A percentile compares a stretch with the other conserved stretches of the same genome.
Evolutionary conservation across 2,113 vertebrate genomes (phyloP).

Genomic region (Trichechus manatus): DNA sequence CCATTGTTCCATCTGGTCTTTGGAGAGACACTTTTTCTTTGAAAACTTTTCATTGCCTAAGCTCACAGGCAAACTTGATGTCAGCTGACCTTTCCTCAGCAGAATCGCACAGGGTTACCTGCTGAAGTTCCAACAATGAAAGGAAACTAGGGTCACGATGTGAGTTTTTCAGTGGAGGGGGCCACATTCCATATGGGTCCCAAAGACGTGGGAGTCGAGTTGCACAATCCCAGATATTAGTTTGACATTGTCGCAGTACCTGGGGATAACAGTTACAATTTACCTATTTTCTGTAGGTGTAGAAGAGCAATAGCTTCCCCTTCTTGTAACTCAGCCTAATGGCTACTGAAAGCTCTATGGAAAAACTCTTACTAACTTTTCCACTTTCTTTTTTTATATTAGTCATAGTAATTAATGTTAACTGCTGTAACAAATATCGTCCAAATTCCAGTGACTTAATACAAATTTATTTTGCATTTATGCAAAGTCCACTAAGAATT

Average conservation of each 20-base stretch:
- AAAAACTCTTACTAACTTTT: not conserved
- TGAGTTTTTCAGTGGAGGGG: not conserved
- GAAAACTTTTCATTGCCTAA: not conserved
- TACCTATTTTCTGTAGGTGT: not conserved
- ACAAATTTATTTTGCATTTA: not conserved
- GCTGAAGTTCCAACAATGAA: not conserved
- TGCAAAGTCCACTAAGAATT: not conserved
- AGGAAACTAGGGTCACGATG: not conserved
- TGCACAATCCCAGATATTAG: not conserved
- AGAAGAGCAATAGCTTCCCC: not conserved
- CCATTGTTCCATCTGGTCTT: not conserved
- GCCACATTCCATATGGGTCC: not conserved
- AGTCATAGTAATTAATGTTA: not conserved
- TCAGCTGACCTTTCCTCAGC: not conserved
- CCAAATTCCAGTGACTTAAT: not conserved
- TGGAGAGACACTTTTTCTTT: not conserved
- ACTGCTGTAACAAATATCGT: not conserved
- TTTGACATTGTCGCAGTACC: not conserved
- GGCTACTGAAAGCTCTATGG: not conserved
- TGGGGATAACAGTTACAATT: not conserved
- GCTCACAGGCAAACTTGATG: not conserved
- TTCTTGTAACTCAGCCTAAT: not conserved
- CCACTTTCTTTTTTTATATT: conserved; percentile 8
- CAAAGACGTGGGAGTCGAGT: not conserved
- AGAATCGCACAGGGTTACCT: not conserved